Evolutionary conservation across 2,888 invertebrate genomes (phyloP).

Genomic region (Nomada hirtipes): DNA sequence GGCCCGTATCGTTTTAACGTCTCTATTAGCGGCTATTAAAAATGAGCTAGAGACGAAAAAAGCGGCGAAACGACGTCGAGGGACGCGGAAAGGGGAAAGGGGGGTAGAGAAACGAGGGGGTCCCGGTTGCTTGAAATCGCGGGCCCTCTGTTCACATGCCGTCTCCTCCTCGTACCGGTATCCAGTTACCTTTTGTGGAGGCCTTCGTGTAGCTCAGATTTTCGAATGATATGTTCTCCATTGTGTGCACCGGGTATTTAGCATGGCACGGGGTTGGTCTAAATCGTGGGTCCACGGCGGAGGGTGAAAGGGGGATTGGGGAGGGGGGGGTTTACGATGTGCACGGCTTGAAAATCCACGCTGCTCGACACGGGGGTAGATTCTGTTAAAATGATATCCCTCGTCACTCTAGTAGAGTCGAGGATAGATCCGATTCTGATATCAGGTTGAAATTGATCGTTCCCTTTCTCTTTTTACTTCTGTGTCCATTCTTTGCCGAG

Average conservation of each 20-base stretch:
- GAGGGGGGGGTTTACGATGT: slow-evolving; percentile 48
- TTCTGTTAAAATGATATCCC: slow-evolving; percentile 82
- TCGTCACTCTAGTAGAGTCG: slow-evolving; percentile 57
- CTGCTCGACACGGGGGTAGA: slow-evolving; percentile 80
- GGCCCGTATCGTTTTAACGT: slow-evolving; percentile 84
- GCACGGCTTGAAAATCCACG: slow-evolving; percentile 68
- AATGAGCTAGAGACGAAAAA: slow-evolving; percentile 76
- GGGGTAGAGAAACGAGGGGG: slow-evolving; percentile 50
- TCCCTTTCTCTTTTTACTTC: slow-evolving; percentile 27
- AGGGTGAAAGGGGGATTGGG: slow-evolving; percentile 28
- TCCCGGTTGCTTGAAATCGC: slow-evolving; percentile 76
- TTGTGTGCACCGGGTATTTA: slow-evolving; percentile 81
- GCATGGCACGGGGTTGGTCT: slow-evolving; percentile 78
- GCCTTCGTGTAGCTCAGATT: slow-evolving; percentile 80
- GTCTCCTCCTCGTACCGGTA: slow-evolving; percentile 77
- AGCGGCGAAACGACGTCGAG: slow-evolving; percentile 62
- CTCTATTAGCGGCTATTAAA: slow-evolving; percentile 84
- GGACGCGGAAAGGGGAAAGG: slow-evolving; percentile 24
- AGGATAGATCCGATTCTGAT: slow-evolving; percentile 65
- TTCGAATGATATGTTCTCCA: slow-evolving; percentile 79
- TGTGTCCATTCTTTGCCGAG: neutral
- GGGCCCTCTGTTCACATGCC: slow-evolving; percentile 79
- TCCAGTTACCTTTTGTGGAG: slow-evolving; percentile 84
- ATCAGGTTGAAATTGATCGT: slow-evolving; percentile 71
- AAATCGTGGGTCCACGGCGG: slow-evolving; percentile 41